Evolutionary conservation across 2,797 vertebrate genomes (phyloP).

Genomic region (Artibeus lituratus): DNA sequence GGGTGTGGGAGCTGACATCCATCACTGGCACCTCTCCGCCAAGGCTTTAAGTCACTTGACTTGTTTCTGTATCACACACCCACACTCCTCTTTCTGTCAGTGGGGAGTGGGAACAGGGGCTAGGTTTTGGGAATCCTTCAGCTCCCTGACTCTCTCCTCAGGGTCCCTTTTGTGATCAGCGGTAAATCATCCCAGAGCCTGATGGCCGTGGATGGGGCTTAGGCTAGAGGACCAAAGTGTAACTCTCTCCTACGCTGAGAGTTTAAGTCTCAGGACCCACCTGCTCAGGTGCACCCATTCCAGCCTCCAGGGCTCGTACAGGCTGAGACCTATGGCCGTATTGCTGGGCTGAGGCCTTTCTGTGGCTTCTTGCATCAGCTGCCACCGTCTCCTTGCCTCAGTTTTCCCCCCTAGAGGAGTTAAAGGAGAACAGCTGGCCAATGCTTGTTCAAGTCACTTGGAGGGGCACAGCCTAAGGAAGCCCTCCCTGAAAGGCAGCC

Average conservation of each 20-base stretch:
- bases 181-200: conserved; percentile 14
- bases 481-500: background rate
- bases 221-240: background rate
- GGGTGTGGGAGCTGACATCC: rapidly evolving
- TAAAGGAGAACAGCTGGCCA: background rate
- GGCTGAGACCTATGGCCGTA: rapidly evolving
- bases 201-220: background rate
- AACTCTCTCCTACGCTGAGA: background rate
- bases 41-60: background rate
- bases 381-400: background rate
- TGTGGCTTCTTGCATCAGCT: background rate
- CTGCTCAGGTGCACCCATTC: background rate
- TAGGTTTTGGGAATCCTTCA: background rate
- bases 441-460: background rate
- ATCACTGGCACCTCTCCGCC: background rate
- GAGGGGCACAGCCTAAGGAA: background rate
- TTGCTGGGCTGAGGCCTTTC: background rate
- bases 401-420: background rate
- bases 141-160: background rate
- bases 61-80: background rate
- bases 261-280: background rate
- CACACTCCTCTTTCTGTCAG: background rate
- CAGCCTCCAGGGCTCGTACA: background rate
- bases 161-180: background rate
- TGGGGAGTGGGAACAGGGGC: background rate